Base-by-base conservation (phyloP, 2,888 invertebrate genomes). In the Oscheius onirici region DNA sequence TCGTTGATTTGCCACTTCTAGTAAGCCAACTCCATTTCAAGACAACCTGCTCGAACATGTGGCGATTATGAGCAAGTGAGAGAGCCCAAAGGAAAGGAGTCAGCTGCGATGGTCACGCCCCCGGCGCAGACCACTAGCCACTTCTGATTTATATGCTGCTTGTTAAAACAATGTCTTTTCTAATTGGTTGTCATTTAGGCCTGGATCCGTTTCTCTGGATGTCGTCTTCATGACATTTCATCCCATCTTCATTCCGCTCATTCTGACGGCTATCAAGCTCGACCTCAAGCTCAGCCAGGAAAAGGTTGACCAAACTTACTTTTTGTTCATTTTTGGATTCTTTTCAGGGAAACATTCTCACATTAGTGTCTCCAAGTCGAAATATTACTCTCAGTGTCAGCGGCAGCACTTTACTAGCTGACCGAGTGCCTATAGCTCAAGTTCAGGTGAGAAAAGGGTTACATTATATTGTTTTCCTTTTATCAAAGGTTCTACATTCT, bases 301-400 rank as follows among this genome's bases (percentile, higher is more conserved):
- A 8, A 69, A 69, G 69, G 69, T 69, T 41, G 11, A n/a, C 41
- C 22, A 17, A 11, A 11, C 13, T 1, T 15, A n/a, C n/a, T 13
- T 22, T 34, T n/a, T 13, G 3, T 54, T n/a, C 43, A 54, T 6
- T 22, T 57, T n/a, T 10, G n/a, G 26, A 13, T 20, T n/a, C 22
- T 24, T 61, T 46, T 28, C 20, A 72, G 67, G 72, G 72, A n/a
- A 49, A n/a, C n/a, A 11, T 57, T 20, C 60, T 72, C 1, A 58
- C 58, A 22, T 26, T 72, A 1, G 44, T 72, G 2, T 72, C 72
- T 28, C 61, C 61, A 22, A 17, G 40, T 43, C 17, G 70, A 51
- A 70, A 70, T 26, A 63, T 70, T n/a, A 43, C 70, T 17, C 15
- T 70, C 20, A n/a, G 20, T 11, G 26, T 70, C 15, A 24, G 17